Conservation (phyloP, 2,888 invertebrate genomes). For the Drosophila helvetica region DNA sequence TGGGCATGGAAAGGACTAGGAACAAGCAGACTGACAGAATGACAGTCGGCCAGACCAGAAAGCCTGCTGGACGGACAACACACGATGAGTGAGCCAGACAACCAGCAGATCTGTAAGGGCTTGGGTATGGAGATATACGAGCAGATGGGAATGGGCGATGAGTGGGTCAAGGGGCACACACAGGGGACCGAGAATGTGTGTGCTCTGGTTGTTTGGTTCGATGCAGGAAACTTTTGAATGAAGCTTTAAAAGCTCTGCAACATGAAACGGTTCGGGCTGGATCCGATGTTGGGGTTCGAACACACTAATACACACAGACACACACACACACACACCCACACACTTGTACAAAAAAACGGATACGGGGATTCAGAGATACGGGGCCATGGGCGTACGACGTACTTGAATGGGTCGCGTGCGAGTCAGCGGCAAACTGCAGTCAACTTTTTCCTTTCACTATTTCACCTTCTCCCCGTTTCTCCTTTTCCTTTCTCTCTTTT, state of each 20-base stretch:
- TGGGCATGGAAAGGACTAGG: not conserved
- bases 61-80: not conserved
- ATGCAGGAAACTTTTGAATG: slow-evolving; percentile 9
- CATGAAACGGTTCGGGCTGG: slow-evolving; percentile 11
- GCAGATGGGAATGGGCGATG: not conserved
- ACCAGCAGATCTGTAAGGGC: slow-evolving; percentile 7
- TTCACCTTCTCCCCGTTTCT: slow-evolving; percentile 21
- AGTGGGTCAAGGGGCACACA: not conserved
- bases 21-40: not conserved
- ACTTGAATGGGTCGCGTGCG: slow-evolving; percentile 38
- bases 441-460: slow-evolving; percentile 42
- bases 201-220: not conserved
- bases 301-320: not conserved
- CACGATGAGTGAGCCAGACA: slow-evolving; percentile 16
- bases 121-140: slow-evolving; percentile 1
- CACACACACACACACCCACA: slow-evolving; percentile 3
- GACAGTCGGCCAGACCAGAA: slow-evolving; percentile 10
- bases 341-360: slow-evolving; percentile 1
- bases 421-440: slow-evolving; percentile 42
- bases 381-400: not conserved
- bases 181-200: not conserved
- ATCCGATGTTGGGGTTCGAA: slow-evolving; percentile 7
- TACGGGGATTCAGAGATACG: not conserved
- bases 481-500: slow-evolving; percentile 21
- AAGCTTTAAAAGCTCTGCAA: slow-evolving; percentile 19